Conservation (phyloP, 2,797 vertebrate species). For the Odontamblyopus rebecca region DNA sequence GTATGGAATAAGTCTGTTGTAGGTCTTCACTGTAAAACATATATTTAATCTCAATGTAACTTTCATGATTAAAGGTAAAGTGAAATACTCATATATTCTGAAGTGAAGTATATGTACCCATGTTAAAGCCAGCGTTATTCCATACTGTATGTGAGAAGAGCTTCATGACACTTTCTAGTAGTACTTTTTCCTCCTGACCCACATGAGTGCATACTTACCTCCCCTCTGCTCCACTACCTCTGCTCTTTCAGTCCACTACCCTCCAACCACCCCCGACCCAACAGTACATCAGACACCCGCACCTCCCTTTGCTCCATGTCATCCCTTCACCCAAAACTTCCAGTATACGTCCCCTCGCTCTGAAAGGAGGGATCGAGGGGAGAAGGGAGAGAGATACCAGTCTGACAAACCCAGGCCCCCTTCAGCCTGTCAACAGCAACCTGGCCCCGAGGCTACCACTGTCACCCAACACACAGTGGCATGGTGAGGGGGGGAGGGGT, state of each 20-base stretch:
- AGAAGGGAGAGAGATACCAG: slow-evolving; percentile 59
- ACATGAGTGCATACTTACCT: slow-evolving; percentile 57
- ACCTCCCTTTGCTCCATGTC: slow-evolving; percentile 74
- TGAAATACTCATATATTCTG: no score
- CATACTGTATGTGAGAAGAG: background rate
- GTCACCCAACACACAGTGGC: slow-evolving; percentile 79
- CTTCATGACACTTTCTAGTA: slow-evolving; percentile 36
- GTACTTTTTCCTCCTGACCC: slow-evolving; percentile 38
- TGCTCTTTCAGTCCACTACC: background rate
- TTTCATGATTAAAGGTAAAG: no score
- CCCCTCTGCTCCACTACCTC: background rate
- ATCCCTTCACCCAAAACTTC: slow-evolving; percentile 96
- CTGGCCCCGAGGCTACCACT: slow-evolving; percentile 96
- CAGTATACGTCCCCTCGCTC: slow-evolving; percentile 76
- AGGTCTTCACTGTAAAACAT: no score
- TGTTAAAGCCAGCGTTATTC: background rate
- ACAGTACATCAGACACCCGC: slow-evolving; percentile 16
- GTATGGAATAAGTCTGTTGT: no score
- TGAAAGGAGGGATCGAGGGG: no score
- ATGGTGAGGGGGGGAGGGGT: slow-evolving; percentile 18
- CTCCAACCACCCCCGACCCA: background rate
- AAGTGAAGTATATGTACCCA: no score
- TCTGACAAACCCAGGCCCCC: slow-evolving; percentile 76
- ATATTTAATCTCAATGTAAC: no score
- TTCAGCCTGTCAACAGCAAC: slow-evolving; percentile 97